Conservation (phyloP, 1,140 invertebrate species). For the Drosophila sp. region DNA sequence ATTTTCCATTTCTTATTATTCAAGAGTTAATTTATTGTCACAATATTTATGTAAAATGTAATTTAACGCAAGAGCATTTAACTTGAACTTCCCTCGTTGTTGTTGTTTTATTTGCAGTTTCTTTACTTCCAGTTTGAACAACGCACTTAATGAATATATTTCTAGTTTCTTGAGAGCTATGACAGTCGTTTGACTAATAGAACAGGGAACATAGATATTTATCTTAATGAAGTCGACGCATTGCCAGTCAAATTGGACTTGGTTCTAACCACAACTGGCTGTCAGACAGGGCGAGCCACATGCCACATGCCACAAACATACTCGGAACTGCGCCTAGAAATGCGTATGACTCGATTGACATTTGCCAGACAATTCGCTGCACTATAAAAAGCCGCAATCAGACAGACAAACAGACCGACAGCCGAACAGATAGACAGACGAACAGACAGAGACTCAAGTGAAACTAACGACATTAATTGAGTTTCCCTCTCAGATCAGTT, state of each 20-base stretch:
- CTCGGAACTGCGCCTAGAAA: constrained; percentile 67
- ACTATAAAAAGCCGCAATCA: constrained; percentile 14
- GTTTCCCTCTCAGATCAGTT: constrained; percentile 32
- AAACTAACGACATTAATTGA: constrained; percentile 53
- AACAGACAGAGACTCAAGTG: constrained; percentile 30
- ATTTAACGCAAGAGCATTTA: too few species aligned
- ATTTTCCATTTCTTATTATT: too few species aligned
- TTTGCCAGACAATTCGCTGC: constrained; percentile 55
- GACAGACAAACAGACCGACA: not conserved
- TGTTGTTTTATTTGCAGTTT: not conserved
- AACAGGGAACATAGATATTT: constrained; percentile 57
- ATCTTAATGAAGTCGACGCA: constrained; percentile 54
- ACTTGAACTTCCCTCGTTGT: too few species aligned
- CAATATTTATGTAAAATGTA: too few species aligned
- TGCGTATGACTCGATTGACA: constrained; percentile 69
- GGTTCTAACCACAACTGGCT: constrained; percentile 37
- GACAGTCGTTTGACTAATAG: constrained; percentile 51
- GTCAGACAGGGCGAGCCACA: constrained; percentile 53
- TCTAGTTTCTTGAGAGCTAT: constrained; percentile 35
- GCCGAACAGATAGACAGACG: not conserved
- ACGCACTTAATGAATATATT: constrained; percentile 53
- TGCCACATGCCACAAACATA: constrained; percentile 54
- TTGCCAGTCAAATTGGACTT: constrained; percentile 39
- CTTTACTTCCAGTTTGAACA: not conserved
- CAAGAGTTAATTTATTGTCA: too few species aligned